Conservation (phyloP, 1,140 invertebrate genomes). For the Bombus huntii region DNA sequence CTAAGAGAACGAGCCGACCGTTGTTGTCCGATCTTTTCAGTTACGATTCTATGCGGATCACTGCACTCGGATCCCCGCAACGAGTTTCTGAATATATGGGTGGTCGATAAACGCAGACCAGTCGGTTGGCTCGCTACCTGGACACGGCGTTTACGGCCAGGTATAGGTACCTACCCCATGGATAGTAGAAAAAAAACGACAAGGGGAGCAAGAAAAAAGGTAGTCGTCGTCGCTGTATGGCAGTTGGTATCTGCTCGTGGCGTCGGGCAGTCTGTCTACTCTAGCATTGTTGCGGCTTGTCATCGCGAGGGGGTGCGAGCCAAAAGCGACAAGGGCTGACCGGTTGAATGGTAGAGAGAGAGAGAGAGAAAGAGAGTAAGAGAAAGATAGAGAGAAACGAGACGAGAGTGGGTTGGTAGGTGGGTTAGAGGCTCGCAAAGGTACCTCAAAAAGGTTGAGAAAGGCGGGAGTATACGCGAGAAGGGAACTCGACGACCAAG, state of each 20-base stretch:
- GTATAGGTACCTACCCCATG: constrained; percentile 41
- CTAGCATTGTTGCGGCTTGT: constrained; percentile 66
- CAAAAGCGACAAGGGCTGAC: neutral
- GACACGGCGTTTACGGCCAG: constrained; percentile 50
- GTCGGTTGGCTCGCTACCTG: constrained; percentile 52
- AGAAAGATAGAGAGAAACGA: too few species aligned
- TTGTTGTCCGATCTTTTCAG: constrained; percentile 49
- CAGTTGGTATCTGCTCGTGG: constrained; percentile 62
- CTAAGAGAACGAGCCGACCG: constrained; percentile 1
- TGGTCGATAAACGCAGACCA: constrained; percentile 59
- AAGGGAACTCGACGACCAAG: constrained; percentile 56
- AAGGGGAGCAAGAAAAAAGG: constrained; percentile 30
- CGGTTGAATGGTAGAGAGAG: constrained; percentile 15
- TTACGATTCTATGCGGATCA: constrained; percentile 43
- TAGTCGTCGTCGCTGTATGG: constrained; percentile 50
- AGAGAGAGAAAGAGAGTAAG: too few species aligned
- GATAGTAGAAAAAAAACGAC: neutral
- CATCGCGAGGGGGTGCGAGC: constrained; percentile 60
- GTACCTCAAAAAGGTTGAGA: constrained; percentile 41
- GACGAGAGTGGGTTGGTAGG: neutral
- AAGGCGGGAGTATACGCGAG: neutral
- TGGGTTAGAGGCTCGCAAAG: constrained; percentile 25
- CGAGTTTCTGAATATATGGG: constrained; percentile 41
- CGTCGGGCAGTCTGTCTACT: constrained; percentile 67
- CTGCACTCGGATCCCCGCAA: constrained; percentile 23